phyloP scores from a whole-genome alignment of 2,888 invertebrate species.

The Cerastis rubricosa region DNA sequence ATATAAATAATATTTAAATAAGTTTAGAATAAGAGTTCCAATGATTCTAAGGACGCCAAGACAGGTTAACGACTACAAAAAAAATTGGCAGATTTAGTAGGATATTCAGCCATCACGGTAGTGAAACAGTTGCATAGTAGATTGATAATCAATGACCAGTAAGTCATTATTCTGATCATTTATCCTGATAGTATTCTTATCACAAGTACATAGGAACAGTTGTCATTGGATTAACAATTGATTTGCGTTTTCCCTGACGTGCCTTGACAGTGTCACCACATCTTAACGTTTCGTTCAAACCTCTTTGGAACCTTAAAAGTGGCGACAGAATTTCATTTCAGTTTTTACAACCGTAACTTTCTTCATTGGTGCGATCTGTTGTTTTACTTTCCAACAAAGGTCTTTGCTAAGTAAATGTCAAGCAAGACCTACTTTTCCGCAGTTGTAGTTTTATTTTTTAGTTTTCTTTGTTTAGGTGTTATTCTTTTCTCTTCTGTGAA shows the following conservation, averaged over 20 bases:
- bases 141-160: not conserved
- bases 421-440: constrained; percentile 32
- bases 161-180: not conserved
- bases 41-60: not conserved
- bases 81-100: not conserved
- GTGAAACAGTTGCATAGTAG: not conserved
- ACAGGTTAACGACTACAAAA: not conserved
- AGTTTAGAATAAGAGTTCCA: not conserved
- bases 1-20: too few relatives aligned
- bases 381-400: constrained; percentile 41
- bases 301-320: constrained; percentile 26
- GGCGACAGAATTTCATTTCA: constrained; percentile 35
- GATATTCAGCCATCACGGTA: not conserved
- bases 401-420: constrained; percentile 38
- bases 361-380: constrained; percentile 32
- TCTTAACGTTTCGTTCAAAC: not conserved
- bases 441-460: constrained; percentile 2
- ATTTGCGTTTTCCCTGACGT: not conserved
- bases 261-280: fast-evolving
- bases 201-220: not conserved
- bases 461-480: constrained; percentile 17
- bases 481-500: constrained; percentile 10
- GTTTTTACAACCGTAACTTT: constrained; percentile 39
- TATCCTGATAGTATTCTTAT: not conserved
- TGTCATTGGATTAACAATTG: not conserved